Percentiles rank a stretch among this genome's conserved stretches.
Conservation (phyloP, 2,113 vertebrate genomes). For the Apodemus sylvaticus region DNA sequence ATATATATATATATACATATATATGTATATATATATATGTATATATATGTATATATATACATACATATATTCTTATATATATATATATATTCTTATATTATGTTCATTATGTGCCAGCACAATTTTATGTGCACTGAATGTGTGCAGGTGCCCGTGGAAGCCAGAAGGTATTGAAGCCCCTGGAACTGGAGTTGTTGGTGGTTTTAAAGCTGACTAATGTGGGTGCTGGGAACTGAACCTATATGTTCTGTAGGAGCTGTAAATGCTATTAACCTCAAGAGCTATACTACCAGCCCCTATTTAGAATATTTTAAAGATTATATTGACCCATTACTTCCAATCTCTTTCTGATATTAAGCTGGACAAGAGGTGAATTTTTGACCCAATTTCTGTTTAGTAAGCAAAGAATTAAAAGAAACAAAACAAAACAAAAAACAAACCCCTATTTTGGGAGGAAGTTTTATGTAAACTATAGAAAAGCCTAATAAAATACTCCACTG, state of each 20-base stretch:
- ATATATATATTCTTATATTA: too few relatives aligned
- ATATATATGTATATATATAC: too few relatives aligned
- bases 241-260: background rate
- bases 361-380: conserved; percentile 21
- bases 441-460: background rate
- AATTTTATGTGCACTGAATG: background rate
- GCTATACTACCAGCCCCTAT: background rate
- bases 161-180: background rate
- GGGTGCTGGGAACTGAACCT: background rate
- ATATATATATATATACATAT: background rate
- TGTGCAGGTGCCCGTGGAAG: background rate
- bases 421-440: too few relatives aligned
- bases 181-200: background rate
- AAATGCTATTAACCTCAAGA: background rate
- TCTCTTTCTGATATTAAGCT: background rate
- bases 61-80: too few relatives aligned
- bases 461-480: conserved; percentile 17
- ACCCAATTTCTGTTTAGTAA: conserved; percentile 27
- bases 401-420: background rate
- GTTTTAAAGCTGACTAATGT: background rate
- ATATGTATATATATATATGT: too few relatives aligned
- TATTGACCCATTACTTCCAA: background rate
- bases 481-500: background rate
- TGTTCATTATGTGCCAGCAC: background rate
- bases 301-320: conserved; percentile 8